A percentile compares a stretch with the other conserved stretches of the same genome.
phyloP scores from a whole-genome alignment of 2,797 vertebrate genomes.

The Synaphobranchus kaupii region DNA sequence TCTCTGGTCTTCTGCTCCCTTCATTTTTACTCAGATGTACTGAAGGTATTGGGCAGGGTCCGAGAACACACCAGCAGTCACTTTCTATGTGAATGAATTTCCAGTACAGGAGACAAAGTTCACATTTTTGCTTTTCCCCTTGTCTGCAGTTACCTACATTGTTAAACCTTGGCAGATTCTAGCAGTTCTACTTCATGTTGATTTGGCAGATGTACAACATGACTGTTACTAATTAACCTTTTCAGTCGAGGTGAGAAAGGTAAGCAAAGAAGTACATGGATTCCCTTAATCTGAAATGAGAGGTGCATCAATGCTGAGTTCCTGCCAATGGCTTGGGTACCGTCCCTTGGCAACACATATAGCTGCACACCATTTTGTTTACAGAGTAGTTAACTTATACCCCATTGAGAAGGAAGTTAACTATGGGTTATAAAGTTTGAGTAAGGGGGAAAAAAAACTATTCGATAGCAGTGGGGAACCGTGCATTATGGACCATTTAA shows the following conservation, averaged over 20 bases:
- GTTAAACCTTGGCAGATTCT: background rate
- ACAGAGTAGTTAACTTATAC: background rate
- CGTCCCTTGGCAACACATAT: too few relatives aligned
- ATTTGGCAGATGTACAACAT: background rate
- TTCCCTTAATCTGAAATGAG: background rate
- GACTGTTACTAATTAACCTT: background rate
- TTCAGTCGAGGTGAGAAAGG: too few relatives aligned
- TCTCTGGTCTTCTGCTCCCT: background rate
- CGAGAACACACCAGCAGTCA: background rate
- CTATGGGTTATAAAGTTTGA: background rate
- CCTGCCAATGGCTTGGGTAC: background rate
- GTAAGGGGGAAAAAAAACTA: background rate
- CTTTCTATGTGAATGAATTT: background rate
- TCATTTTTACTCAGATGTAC: conserved; percentile 14
- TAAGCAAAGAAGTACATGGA: too few relatives aligned
- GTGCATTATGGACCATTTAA: background rate
- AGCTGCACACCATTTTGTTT: background rate
- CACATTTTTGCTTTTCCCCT: background rate
- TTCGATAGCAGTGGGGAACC: background rate
- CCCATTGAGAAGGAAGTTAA: background rate
- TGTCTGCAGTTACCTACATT: background rate
- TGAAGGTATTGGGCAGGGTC: conserved; percentile 10
- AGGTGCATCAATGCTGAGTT: background rate
- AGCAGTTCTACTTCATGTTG: background rate
- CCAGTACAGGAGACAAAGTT: background rate